Evolutionary conservation across 2,888 invertebrate genomes (phyloP), one percentile per base, ranked within the genome.

Genomic region (Brenthis hecate): DNA sequence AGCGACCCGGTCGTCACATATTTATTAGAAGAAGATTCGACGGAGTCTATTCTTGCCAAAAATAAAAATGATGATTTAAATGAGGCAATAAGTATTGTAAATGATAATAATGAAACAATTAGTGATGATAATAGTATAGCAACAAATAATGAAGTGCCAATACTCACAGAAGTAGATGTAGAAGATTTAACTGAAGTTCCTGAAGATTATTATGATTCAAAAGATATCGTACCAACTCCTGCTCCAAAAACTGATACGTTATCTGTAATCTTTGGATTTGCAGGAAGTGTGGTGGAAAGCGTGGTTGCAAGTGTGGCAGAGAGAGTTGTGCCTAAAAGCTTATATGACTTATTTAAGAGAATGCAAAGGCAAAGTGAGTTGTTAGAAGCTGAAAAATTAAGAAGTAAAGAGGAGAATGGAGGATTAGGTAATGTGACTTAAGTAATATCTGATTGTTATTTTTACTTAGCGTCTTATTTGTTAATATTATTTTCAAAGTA

Each of bases 381-480:
- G 8, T 72, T 93, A 64, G 93, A 93, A 77, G 88, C 89, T 0
- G 90, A 93, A 73, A 86, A 85, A 50, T 75, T 93, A 55, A 84
- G 93, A 70, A 93, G 93, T 74, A 83, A 88, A 23, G 93, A 93
- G 74, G 93, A 93, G 72, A 93, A 93, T 77, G 93, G 93, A 0
- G 93, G 93, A 13, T 75, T 93, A 53, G 93, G 93, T 93, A 77
- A 53, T 6, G 36, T 36, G 8, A 36, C 36, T 6, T 8, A 36
- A 6, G 36, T 36, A 8, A 43, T 43, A 43, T 11, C 36, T 43
- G 11, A 43, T 43, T 43, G 2, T 11, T 43, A 11, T 11, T 8
- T 11, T 43, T 36, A 8, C 36, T 36, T 8, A 43, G 36, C 8
- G 36, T 8, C 36, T 11, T 43, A 43, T 43, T 43, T 43, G 11